Conservation (phyloP, 2,113 vertebrate genomes). For the Calonectris borealis region DNA sequence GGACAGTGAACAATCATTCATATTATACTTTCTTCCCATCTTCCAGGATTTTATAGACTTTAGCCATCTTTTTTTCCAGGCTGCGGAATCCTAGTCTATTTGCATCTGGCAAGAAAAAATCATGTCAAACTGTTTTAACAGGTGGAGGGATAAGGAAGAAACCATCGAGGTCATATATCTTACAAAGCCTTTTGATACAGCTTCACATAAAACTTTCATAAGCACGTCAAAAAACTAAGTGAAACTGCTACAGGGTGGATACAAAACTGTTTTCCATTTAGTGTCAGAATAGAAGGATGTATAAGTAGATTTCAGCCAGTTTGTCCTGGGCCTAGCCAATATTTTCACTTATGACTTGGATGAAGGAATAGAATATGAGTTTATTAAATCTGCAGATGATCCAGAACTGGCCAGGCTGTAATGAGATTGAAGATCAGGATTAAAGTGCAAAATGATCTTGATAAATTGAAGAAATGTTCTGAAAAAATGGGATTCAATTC, state of each 20-base stretch:
- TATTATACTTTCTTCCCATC: background rate
- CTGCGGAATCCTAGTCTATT: background rate
- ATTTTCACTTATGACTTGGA: slow-evolving; percentile 29
- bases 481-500: slow-evolving; percentile 10
- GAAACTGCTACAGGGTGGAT: background rate
- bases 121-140: background rate
- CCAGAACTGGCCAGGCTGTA: background rate
- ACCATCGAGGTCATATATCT: background rate
- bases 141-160: background rate
- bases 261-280: slow-evolving; percentile 10
- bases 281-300: background rate
- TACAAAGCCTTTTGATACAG: background rate
- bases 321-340: background rate
- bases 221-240: slow-evolving; percentile 3
- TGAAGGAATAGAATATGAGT: background rate
- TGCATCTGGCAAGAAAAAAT: background rate
- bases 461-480: slow-evolving; percentile 41
- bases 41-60: background rate
- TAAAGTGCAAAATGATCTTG: slow-evolving; percentile 36
- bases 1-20: background rate
- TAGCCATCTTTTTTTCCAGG: background rate
- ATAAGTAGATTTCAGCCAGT: slow-evolving; percentile 17
- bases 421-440: slow-evolving; percentile 42
- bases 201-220: slow-evolving; percentile 1
- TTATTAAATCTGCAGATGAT: slow-evolving; percentile 46